Evolutionary conservation across 2,888 invertebrate species (phyloP), one percentile per base, ranked within the genome.

Genomic region (Eupithecia tripunctaria): DNA sequence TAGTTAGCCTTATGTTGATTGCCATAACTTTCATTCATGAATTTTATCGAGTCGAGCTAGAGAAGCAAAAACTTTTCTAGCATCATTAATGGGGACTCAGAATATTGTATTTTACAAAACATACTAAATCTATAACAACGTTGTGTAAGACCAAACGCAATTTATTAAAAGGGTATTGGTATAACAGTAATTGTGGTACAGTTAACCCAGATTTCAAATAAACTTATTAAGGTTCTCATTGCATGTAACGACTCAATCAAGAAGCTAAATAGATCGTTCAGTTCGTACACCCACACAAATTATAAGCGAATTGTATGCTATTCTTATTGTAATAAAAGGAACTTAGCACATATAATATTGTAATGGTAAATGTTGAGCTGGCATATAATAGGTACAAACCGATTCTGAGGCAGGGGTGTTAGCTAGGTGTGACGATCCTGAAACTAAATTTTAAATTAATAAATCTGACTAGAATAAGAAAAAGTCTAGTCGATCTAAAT

Each of bases 231-330:
- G 56, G 56, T 56, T 67, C 66, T 71, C 67, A 64, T 76, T 76
- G 66, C 71, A 60, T 66, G 72, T 78, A 76, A 78, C 76, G 78
- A 75, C 72, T 75, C 76, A 73, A 79, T 78, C 77, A 71, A 67
- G 74, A 38, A 5, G 56, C 56, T 36, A 74, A 71, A 62, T 68
- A 71, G 72, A 76, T 72, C 18, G 68, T 32, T 72, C 60, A 67
- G 64, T 75, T 75, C 65, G 68, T 75, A 75, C 76, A 51, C 77
- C 79, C 77, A 79, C 79, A 51, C 62, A 59, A 47, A 65, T 70
- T 72, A 77, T 67, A 29, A 7, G 29, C 6, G 12, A 60, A 60
- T 18, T 29, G 29, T 29, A 60, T 18, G 15, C 29, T 12, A 60
- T 29, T 60, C 29, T 12, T 8, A 29, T 60, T 18, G 29, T 29